A percentile compares a stretch with the other conserved stretches of the same genome.
Evolutionary conservation across 2,888 invertebrate species (phyloP).

Genomic region (Tromatobia lineatoria): DNA sequence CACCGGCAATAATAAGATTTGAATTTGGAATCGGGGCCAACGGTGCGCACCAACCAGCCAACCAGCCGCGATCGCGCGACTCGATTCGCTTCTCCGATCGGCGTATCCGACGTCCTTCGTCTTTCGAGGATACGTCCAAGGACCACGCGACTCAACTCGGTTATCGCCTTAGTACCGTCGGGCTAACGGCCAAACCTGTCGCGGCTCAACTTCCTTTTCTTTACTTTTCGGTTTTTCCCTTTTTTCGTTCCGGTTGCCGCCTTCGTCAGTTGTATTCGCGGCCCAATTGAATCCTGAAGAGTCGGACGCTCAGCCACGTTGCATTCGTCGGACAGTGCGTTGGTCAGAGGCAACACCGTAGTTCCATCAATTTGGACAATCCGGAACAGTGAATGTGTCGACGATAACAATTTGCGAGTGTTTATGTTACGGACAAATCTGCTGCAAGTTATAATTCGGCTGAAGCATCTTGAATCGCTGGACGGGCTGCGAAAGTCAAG

Average conservation of each 20-base stretch:
- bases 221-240: neutral
- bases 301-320: neutral
- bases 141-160: conserved; percentile 30
- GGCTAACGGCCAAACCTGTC: conserved; percentile 3
- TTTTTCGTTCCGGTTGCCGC: neutral
- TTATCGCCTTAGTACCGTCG: neutral
- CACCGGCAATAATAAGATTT: conserved; percentile 81
- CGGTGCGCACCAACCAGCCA: conserved; percentile 63
- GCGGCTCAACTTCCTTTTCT: neutral
- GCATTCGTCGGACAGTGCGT: neutral
- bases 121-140: conserved; percentile 20
- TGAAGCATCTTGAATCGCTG: neutral
- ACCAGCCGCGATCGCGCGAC: conserved; percentile 54
- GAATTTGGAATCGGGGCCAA: conserved; percentile 79
- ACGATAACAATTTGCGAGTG: conserved; percentile 19
- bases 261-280: neutral
- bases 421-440: neutral
- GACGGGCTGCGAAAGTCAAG: neutral
- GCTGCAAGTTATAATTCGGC: neutral
- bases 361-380: neutral
- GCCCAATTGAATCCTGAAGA: neutral
- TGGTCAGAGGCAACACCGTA: neutral
- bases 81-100: conserved; percentile 47
- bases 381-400: conserved; percentile 33
- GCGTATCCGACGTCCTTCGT: conserved; percentile 14